These are phyloP conservation scores for Lithodes maja DNA, from an alignment of 2,888 invertebrate species.

Conservation along the genomic window DNA sequence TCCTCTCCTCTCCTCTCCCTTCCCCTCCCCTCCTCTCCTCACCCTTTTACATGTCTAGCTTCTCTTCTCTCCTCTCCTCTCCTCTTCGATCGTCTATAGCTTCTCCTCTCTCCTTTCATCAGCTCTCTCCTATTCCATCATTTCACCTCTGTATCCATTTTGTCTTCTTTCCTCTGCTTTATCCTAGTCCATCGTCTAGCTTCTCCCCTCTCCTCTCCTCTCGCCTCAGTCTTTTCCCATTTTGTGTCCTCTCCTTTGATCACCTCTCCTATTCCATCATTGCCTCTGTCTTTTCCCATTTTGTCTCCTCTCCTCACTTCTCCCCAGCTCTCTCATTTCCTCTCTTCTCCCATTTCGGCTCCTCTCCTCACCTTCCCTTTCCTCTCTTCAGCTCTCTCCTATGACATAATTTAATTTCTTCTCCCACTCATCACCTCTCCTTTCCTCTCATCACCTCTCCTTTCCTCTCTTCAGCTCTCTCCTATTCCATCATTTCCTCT, in stretches of 20 bases:
- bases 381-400: conserved; percentile 18
- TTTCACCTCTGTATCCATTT: neutral
- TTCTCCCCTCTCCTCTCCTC: neutral
- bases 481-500: neutral
- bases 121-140: neutral
- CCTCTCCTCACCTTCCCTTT: conserved; percentile 21
- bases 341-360: conserved; percentile 1
- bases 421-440: neutral
- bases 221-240: neutral
- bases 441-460: neutral
- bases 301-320: neutral
- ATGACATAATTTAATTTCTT: neutral
- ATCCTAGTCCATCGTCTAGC: neutral
- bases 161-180: neutral
- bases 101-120: neutral
- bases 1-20: conserved; percentile 1
- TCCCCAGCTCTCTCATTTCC: conserved; percentile 21
- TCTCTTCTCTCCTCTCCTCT: neutral
- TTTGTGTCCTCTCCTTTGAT: neutral
- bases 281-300: neutral
- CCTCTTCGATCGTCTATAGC: neutral
- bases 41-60: neutral
- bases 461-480: neutral
- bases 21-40: conserved; percentile 2
- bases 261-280: conserved; percentile 8